A percentile compares a stretch with the other conserved stretches of the same genome.
These are phyloP conservation scores for Yponomeuta sedellus DNA, from an alignment of 2,888 invertebrate species.

Conservation along the genomic window DNA sequence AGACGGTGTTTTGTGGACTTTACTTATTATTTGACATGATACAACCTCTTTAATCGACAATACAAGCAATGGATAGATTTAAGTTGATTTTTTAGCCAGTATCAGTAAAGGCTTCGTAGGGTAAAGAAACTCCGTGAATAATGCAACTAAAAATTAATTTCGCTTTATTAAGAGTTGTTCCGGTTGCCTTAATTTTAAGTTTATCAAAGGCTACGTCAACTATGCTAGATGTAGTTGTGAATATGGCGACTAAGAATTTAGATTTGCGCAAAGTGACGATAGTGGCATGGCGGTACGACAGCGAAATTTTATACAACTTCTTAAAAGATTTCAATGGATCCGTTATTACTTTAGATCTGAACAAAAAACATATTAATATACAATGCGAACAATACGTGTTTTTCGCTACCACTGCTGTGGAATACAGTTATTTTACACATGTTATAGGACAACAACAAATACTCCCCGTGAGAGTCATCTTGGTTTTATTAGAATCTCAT, in stretches of 20 bases:
- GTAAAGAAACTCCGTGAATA: neutral
- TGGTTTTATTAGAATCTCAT: slow-evolving; percentile 30
- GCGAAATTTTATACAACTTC: slow-evolving; percentile 29
- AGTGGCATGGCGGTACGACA: slow-evolving; percentile 34
- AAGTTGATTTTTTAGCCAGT: neutral
- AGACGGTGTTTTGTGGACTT: neutral
- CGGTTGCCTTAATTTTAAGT: neutral
- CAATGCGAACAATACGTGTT: slow-evolving; percentile 35
- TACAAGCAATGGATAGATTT: neutral
- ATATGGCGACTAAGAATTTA: slow-evolving; percentile 35
- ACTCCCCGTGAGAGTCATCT: slow-evolving; percentile 34
- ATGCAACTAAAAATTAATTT: neutral
- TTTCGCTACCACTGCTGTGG: slow-evolving; percentile 32
- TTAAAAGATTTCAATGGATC: slow-evolving; percentile 32
- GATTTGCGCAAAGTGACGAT: slow-evolving; percentile 29
- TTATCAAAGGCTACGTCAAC: neutral
- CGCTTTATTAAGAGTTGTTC: neutral
- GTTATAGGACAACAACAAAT: slow-evolving; percentile 30
- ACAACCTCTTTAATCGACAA: too few relatives aligned
- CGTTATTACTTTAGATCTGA: slow-evolving; percentile 29
- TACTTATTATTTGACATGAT: too few relatives aligned
- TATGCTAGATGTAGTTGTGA: slow-evolving; percentile 26
- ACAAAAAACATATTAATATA: neutral
- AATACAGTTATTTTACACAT: slow-evolving; percentile 33
- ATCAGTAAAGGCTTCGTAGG: neutral